Evolutionary conservation across 2,888 invertebrate genomes (phyloP), one percentile per base, ranked within the genome.

Genomic region (Phalera bucephala): DNA sequence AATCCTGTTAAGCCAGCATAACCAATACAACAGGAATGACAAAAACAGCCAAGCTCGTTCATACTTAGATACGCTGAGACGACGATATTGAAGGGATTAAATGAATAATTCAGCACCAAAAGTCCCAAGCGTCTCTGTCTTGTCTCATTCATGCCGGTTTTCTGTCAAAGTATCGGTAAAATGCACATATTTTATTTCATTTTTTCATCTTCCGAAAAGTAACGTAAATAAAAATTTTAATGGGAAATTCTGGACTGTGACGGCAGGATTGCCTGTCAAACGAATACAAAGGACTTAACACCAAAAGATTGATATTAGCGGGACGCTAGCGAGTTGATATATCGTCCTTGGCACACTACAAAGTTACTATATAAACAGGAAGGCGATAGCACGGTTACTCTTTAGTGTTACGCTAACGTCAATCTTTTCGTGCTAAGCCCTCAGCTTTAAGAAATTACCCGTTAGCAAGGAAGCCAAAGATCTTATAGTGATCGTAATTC

Each of bases 41-140:
- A 66, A 70, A 69, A 67, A 45, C 49, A 61, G 49, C 46, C 45
- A 64, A 64, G 53, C 64, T 69, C 54, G 33, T 58, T 64, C 54
- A 49, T 64, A 56, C 59, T 54, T 48, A 52, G 60, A 62, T 63
- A 67, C 64, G 65, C 65, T 63, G 64, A 67, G 71, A 66, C 65
- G 64, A 59, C 58, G 72, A 78, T 80, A 80, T 80, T 75, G 79
- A 78, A 80, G 80, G 80, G 80, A 80, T 80, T 80, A 80, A 80
- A 80, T 80, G 80, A 80, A 80, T 80, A 64, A 80, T 80, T 78
- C 78, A 80, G 75, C 52, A 71, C 52, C 55, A 64, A 77, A 78
- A 79, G 79, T 78, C 75, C 65, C 60, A 65, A 72, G 71, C 66
- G 67, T 49, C 62, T 64, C 67, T 57, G 65, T 64, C 62, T 71